Percentiles rank a stretch among this genome's conserved stretches.
phyloP scores from a whole-genome alignment of 2,113 vertebrate species.

The Mesembrinibis cayennensis region DNA sequence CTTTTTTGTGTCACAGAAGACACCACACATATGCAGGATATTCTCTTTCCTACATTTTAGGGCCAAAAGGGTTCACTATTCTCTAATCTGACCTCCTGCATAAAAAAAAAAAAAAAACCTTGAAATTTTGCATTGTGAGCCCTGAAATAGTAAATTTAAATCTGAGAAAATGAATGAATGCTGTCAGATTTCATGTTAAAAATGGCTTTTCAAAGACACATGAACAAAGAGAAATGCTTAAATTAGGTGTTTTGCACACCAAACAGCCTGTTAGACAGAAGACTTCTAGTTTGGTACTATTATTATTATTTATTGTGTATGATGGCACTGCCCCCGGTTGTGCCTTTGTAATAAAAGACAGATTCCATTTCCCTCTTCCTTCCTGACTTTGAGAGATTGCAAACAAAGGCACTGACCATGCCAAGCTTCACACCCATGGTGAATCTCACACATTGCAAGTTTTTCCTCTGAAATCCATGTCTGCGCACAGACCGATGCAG shows the following conservation, averaged over 20 bases:
- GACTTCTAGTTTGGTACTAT: background rate
- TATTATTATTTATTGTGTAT: background rate
- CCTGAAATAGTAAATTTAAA: background rate
- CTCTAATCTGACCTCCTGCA: background rate
- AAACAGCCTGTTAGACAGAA: background rate
- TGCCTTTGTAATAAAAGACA: background rate
- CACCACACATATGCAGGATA: accelerated
- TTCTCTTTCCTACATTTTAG: background rate
- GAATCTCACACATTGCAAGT: background rate
- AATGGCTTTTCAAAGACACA: background rate
- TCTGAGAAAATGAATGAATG: background rate
- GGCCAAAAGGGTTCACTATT: background rate
- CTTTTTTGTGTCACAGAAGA: background rate
- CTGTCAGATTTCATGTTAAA: background rate
- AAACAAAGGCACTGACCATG: background rate
- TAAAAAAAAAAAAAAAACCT: background rate
- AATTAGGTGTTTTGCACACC: background rate
- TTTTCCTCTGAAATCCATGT: background rate
- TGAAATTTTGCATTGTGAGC: background rate
- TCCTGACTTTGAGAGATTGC: background rate
- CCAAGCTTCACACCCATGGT: background rate
- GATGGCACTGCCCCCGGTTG: background rate
- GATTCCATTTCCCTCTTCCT: background rate
- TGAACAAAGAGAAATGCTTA: background rate
- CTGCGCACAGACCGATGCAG: background rate